Evolutionary conservation across 2,888 invertebrate genomes (phyloP), one percentile per base, ranked within the genome.

Genomic region (Hirtodrosophila trivittata): DNA sequence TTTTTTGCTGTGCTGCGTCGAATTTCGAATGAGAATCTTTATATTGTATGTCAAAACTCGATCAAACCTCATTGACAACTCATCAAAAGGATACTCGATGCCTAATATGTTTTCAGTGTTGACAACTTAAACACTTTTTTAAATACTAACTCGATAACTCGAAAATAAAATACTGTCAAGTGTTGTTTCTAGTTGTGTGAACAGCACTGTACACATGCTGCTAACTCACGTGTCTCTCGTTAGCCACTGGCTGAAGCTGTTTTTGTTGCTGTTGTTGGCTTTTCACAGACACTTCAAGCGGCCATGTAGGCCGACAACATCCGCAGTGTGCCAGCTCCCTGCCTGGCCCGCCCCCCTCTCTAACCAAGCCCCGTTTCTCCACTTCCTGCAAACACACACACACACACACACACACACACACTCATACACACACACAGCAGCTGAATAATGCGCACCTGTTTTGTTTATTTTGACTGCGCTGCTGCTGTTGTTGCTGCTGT

Each of bases 391-490:
- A n/a, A 8, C 12, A 3, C 25, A 25, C 25, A 12, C 16, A 18
- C 21, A 5, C 32, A 41, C 1, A 16, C 13, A 12, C 21, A 16
- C 16, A 18, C 1, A 33, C 18, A 21, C 21, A 21, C 28, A 12
- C 16, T n/a, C 12, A 3, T 21, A 43, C 1, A 13, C 10, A 14
- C 26, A n/a, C 18, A 21, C 1, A 35, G 26, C 10, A 57, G 62
- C 68, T 71, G 77, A 69, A 80, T 75, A 85, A 68, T 82, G 76
- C 66, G 62, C 83, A 80, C 76, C 80, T 85, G 86, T 65, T 82
- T 78, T 85, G 80, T 85, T 85, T 77, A 75, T 80, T 85, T 80
- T 80, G 75, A 69, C 66, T 68, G 52, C 33, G 45, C 32, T 45
- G 54, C 32, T 58, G 63, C 35, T 51, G 65, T 45, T 66, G 37